Base-by-base conservation (phyloP, 1,140 invertebrate species). In the Listronotus oregonensis region DNA sequence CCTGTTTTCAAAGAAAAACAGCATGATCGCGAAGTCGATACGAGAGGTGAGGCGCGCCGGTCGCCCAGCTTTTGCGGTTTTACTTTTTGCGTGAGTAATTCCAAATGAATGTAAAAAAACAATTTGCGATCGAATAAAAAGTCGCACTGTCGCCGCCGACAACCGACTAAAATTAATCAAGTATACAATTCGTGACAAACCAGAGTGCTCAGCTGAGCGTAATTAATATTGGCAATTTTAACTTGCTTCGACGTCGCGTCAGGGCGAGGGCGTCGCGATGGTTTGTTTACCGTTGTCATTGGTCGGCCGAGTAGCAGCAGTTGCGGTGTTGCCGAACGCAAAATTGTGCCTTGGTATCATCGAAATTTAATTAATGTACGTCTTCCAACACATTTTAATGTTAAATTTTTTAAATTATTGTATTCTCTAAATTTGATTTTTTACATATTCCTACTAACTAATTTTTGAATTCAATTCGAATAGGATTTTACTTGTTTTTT, bases 121-220 rank as follows among this genome's bases (percentile, higher is more conserved):
- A 18, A 40, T 55, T 40, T 32, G 14, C n/a, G 37, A 40, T 18
- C 40, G 11, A 27, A 21, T 31, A 52, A 52, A 52, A 52, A 52
- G 50, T 9, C 7, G 5, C 8, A 27, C n/a, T 11, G 7, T 8
- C 18, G 6, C 21, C 50, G 50, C 21, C 50, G 31, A 32, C 6
- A 12, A 40, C 42, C 17, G 17, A 58, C 56, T 58, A 46, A 44
- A 32, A 58, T 58, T 58, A 58, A 58, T 58, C 40, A 43, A 56
- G 54, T 40, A 39, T 42, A 21, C 54, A 18, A 42, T 56, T 40
- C 12, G 39, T 42, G 18, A 46, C 56, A 58, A 58, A 31, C 40
- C 31, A 46, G 14, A 18, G 39, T n/a, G 11, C 43, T 46, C 56
- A 58, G 56, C 56, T 58, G 56, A 58, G 44, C 21, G 46, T 11